Percentiles rank a stretch among this genome's conserved stretches.
phyloP scores from a whole-genome alignment of 2,797 vertebrate genomes.

The Sarcoramphus papa region DNA sequence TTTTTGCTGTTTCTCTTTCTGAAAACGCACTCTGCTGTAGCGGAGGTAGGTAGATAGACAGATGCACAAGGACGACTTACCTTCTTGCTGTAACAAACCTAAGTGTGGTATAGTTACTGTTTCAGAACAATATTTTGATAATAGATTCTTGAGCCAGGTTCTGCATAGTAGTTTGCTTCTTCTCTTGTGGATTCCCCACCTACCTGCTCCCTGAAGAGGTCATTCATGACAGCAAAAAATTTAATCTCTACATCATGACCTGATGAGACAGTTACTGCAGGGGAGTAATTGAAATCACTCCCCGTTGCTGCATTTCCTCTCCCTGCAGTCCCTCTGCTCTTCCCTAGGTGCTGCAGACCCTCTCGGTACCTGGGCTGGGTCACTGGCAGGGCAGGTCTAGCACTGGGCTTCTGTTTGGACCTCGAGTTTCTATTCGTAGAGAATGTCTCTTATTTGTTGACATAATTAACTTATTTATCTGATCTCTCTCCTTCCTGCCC shows the following conservation, averaged over 20 bases:
- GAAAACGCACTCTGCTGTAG: not conserved
- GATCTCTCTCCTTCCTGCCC: slow-evolving; percentile 10
- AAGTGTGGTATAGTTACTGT: not conserved
- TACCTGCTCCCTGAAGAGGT: not conserved
- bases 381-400: not conserved
- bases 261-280: not conserved
- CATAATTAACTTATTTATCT: slow-evolving; percentile 11
- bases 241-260: not conserved
- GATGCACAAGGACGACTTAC: not conserved
- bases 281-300: not conserved
- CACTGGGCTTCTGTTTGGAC: not conserved
- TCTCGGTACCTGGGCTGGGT: not conserved
- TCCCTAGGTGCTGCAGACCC: not conserved
- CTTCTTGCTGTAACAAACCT: not conserved
- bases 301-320: not conserved
- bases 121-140: not conserved
- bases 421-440: not conserved
- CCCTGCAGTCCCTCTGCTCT: not conserved
- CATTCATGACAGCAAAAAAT: not conserved
- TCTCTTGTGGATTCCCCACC: not conserved
- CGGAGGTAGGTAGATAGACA: not conserved
- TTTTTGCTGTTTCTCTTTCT: not conserved
- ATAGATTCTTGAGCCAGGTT: not conserved
- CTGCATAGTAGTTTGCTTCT: not conserved
- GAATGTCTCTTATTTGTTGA: not conserved